Conservation (phyloP, 2,888 invertebrate genomes). For the Leptinotarsa peninsularis region DNA sequence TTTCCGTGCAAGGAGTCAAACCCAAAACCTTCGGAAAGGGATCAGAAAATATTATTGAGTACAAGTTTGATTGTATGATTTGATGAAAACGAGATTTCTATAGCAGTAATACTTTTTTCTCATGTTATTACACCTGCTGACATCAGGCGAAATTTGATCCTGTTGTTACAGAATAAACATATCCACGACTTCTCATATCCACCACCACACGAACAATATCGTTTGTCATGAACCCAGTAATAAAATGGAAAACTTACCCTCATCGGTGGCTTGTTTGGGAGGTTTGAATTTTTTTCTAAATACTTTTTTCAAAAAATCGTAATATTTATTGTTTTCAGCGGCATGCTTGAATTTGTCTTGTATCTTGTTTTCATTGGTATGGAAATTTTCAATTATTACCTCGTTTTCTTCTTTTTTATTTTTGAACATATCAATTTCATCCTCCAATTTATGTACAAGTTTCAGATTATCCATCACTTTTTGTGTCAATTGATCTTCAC, state of each 20-base stretch:
- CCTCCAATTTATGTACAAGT: slow-evolving; percentile 68
- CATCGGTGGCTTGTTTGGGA: slow-evolving; percentile 71
- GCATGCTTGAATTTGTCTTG: slow-evolving; percentile 70
- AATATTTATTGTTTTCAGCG: slow-evolving; percentile 80
- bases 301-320: slow-evolving; percentile 81
- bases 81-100: too few species aligned
- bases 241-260: slow-evolving; percentile 60
- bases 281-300: slow-evolving; percentile 86
- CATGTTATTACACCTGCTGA: too few species aligned
- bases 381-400: slow-evolving; percentile 64
- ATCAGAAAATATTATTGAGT: too few species aligned
- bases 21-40: too few species aligned
- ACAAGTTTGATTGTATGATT: too few species aligned
- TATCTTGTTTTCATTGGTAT: slow-evolving; percentile 67
- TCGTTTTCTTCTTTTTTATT: slow-evolving; percentile 69
- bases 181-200: too few species aligned
- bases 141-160: too few species aligned
- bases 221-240: neutral
- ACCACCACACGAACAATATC: too few species aligned
- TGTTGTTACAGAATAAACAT: neutral
- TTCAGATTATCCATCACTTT: slow-evolving; percentile 56
- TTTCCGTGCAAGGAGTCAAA: too few species aligned
- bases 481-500: slow-evolving; percentile 74
- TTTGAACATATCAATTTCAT: slow-evolving; percentile 68
- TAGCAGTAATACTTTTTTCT: too few species aligned